Evolutionary conservation across 1,140 invertebrate species (phyloP), one percentile per base, ranked within the genome.

Genomic region (Sycophila sp.): DNA sequence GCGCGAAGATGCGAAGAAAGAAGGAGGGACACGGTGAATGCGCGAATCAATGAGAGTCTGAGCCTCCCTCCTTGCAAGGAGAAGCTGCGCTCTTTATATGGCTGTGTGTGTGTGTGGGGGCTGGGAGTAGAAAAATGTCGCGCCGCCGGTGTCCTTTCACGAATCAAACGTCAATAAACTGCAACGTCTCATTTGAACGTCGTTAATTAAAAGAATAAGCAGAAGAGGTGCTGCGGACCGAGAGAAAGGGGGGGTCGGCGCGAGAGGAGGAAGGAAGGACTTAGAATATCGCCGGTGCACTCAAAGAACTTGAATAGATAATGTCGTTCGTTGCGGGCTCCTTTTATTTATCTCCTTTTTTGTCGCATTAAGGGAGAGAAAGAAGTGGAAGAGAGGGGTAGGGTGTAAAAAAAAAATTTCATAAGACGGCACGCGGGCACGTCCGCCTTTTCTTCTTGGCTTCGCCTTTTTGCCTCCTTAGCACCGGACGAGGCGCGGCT

Each of bases 151-250:
- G 56, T 63, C 59, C 74, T 49, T 45, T 42, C 38, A 77, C 75
- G 75, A 79, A 78, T 80, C 73, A 76, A 80, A 75, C 76, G 75
- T 78, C 75, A 78, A 81, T 81, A 78, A 80, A 71, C 60, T 74
- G 72, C 68, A 71, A 74, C 75, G 71, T 75, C 74, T 79, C 78
- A 77, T 83, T 83, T 79, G 71, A 68, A 73, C 75, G 77, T 78
- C 81, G 78, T 82, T 82, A 82, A 81, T 80, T 81, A 77, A 75
- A 75, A 73, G 67, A 71, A 67, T 51, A 45, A 24, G n/a, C 10
- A 51, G n/a, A 62, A 38, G 26, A 32, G 24, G 4, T n/a, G 13
- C 11, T 6, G 19, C 13, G 17, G 24, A 8, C 17, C 30, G 26
- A 36, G 34, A 38, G 13, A 19, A 56, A 28, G 34, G 45, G 47